Evolutionary conservation across 2,888 invertebrate genomes (phyloP), one percentile per base, ranked within the genome.

Genomic region (Drosophila mayaguana): DNA sequence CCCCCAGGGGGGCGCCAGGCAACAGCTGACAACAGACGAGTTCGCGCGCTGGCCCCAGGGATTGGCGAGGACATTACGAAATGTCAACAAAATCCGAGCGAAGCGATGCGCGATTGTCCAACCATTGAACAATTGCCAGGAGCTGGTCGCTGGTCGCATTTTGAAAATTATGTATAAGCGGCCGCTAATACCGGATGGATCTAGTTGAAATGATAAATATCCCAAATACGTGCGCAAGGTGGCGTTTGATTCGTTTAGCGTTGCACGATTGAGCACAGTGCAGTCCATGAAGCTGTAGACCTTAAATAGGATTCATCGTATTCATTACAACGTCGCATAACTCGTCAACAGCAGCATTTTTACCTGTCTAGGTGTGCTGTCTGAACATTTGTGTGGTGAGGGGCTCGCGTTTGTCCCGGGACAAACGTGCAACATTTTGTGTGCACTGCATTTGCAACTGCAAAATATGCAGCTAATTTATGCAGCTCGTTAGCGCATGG

Each of bases 191-290:
- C 59, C 53, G 57, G 38, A 48, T 28, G 57, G 38, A 48, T 28
- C 48, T 34, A 46, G 53, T 53, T 16, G 22, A 48, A 64, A 67
- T 65, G 81, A 66, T 75, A 73, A 70, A 86, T 86, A 87, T 87
- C 88, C 86, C 68, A 86, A 87, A 84, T 81, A 87, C 86, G 88
- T 88, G 86, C 80, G 64, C 73, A 80, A 65, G 81, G 72, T 77
- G 57, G 59, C 77, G 73, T 75, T 81, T 83, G 73, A 67, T 77
- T 81, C 70, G 71, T 65, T 73, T 59, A 65, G 54, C 63, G 46
- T 66, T 72, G 63, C 84, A 43, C 65, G 70, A 70, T 72, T 71
- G 66, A 62, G 34, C 28, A 48, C 28, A 48, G 60, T 28, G 20
- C 25, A 55, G 70, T 32, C 53, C 43, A 63, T 72, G 64, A 55